Conservation (phyloP, 2,888 invertebrate species). For the Cerastoderma edule region DNA sequence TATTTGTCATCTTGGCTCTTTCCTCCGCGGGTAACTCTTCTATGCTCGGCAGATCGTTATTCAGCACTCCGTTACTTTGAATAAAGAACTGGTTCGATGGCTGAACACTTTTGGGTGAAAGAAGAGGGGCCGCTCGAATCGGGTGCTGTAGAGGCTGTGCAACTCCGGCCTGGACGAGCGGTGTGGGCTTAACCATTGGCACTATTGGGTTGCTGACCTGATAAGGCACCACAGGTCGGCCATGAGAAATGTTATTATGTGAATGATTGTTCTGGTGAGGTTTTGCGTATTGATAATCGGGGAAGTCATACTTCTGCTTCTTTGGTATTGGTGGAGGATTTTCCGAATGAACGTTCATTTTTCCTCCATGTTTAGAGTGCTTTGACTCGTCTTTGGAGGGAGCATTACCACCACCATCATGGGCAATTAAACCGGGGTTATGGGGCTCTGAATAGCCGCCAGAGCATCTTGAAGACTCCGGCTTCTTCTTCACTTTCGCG, state of each 20-base stretch:
- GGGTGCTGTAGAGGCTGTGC: slow-evolving; percentile 60
- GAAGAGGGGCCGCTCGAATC: slow-evolving; percentile 61
- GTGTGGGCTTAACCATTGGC: slow-evolving; percentile 67
- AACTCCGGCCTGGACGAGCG: slow-evolving; percentile 67
- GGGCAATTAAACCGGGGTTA: no score
- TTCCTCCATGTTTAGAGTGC: no score
- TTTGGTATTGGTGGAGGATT: slow-evolving; percentile 56
- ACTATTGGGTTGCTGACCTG: slow-evolving; percentile 67
- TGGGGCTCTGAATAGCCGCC: slow-evolving; percentile 2
- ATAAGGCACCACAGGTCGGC: slow-evolving; percentile 55
- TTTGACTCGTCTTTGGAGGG: no score
- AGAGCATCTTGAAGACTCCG: slow-evolving; percentile 5
- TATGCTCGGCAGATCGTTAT: slow-evolving; percentile 63
- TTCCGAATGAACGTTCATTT: slow-evolving; percentile 47
- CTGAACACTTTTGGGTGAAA: slow-evolving; percentile 51
- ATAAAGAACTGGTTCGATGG: slow-evolving; percentile 25
- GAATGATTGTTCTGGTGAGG: slow-evolving; percentile 20
- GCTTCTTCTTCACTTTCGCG: slow-evolving; percentile 44
- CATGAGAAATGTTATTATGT: slow-evolving; percentile 34
- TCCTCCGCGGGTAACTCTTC: slow-evolving; percentile 68
- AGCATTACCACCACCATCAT: no score
- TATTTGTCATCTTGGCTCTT: slow-evolving; percentile 63
- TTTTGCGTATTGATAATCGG: slow-evolving; percentile 19
- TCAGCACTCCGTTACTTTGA: slow-evolving; percentile 33
- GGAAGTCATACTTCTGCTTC: slow-evolving; percentile 39